Evolutionary conservation across 2,888 invertebrate species (phyloP), one percentile per base, ranked within the genome.

Genomic region (Pristionchus fissidentatus): DNA sequence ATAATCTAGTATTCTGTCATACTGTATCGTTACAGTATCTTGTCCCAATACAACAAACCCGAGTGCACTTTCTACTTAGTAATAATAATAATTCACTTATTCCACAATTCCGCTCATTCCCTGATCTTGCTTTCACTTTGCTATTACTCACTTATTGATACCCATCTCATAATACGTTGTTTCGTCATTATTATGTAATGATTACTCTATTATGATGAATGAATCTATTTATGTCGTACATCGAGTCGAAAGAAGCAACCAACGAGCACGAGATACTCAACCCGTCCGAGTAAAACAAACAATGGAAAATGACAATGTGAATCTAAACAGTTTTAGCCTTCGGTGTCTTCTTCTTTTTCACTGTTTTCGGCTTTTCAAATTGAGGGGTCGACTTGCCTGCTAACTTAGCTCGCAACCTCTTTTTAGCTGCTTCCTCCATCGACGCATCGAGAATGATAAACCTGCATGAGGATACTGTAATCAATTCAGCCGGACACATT

Each of bases 401-500:
- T 22, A 73, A 73, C 43, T 46, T 73, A 22, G 46, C 43, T 2
- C 3, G 43, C 0, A 46, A 22, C 43, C 78, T 35, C 22, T 8
- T 57, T 41, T 43, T 26, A 41, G 80, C 80, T 32, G 57, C 80
- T 19, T 22, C 80, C 26, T 80, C 80, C 29, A 60, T 80, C n/a
- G 80, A 80, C 26, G 80, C n/a, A 43, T 80, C 80, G 41, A 80
- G 43, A 60, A 80, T 15, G 43, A 80, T 80, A 1, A 80, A 57
- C 26, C 80, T 80, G 41, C 5, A 57, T 60, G 38, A 7, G 26
- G 26, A 26, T 38, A 38, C 22, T 7, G n/a, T 78, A 35, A 10
- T 35, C 55, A 52, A 22, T 13, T 32, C 15, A 35, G 55, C 7
- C 5, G 29, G 29, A 29, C 2, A 15, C 32, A n/a, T n/a, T 8